Base-by-base conservation (phyloP, 2,888 invertebrate genomes). In the Lasioglossum villosulum region DNA sequence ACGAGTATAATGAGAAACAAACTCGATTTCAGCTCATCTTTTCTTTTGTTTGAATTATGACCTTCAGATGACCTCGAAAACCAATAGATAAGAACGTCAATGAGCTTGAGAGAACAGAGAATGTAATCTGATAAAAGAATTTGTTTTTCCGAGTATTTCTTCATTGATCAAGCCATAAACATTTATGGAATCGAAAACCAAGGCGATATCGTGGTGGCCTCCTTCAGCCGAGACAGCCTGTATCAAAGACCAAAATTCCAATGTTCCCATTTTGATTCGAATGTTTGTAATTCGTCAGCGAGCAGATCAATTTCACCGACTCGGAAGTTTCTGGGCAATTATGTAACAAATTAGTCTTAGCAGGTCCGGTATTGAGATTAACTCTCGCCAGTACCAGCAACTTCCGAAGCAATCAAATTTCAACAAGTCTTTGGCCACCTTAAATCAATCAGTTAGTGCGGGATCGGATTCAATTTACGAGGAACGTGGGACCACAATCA, bases 351-450 rank as follows among this genome's bases (percentile, higher is more conserved):
- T 34, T 48, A 48, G 10, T 72, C 48, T 23, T 48, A 72, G 30
- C 48, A 48, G 72, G 48, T 72, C 23, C 48, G 72, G 10, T 72
- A 48, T 72, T 48, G 39, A 30, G 30, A 48, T 48, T 72, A 72
- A 72, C 72, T 48, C 48, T 48, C 10, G 30, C 23, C 48, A 48
- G 48, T 34, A 16, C 72, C 72, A 30, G 48, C 48, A 34, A 72
- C 72, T 72, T 48, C 72, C 72, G 30, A 30, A 72, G 72, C 48
- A 48, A 72, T 72, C 72, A 72, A 72, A 72, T 72, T 72, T 72
- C 72, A 48, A 45, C 23, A 34, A 72, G 72, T 72, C 72, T 72
- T 72, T 72, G 48, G 48, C 30, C 48, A 72, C 72, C 45, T 72
- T 72, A 72, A 72, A 48, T 48, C 72, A 72, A 72, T 48, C 72